These are phyloP conservation scores for Hypomesus transpacificus DNA, from an alignment of 2,113 vertebrate genomes.

Conservation along the genomic window DNA sequence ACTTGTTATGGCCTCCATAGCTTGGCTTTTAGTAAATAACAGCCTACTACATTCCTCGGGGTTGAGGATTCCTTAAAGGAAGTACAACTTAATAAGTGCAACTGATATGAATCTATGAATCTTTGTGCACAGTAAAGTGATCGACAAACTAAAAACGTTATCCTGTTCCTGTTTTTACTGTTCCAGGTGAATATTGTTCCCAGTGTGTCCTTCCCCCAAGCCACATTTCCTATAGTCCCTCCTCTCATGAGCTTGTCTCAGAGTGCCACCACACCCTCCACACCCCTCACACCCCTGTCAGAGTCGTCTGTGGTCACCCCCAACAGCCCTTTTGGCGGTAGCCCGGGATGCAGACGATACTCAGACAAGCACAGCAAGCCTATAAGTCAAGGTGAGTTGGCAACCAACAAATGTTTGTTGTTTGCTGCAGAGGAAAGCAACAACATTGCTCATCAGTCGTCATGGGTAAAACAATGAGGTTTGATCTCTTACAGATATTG, in stretches of 20 bases:
- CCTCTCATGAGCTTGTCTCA: constrained; percentile 91
- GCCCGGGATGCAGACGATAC: constrained; percentile 89
- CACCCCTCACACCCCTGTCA: constrained; percentile 86
- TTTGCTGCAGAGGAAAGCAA: not conserved
- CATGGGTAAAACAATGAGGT: not conserved
- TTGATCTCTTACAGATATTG: constrained; percentile 82
- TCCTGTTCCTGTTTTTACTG: constrained; percentile 11
- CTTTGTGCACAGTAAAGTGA: no score
- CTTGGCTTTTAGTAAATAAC: not conserved
- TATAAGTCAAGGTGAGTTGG: constrained; percentile 89
- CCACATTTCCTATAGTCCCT: constrained; percentile 81
- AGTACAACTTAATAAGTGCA: no score
- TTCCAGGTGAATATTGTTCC: constrained; percentile 86
- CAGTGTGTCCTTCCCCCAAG: constrained; percentile 86
- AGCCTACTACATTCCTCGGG: no score
- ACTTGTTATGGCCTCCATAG: not conserved
- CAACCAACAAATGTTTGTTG: not conserved
- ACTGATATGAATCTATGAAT: no score
- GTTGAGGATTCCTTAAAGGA: no score
- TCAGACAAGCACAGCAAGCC: constrained; percentile 89
- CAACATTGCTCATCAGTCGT: not conserved
- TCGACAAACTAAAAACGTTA: no score
- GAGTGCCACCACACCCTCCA: constrained; percentile 91
- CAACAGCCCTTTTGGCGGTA: constrained; percentile 86
- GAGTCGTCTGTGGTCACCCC: constrained; percentile 91